phyloP scores from a whole-genome alignment of 2,797 vertebrate species.

The Gambusia yucatana region DNA sequence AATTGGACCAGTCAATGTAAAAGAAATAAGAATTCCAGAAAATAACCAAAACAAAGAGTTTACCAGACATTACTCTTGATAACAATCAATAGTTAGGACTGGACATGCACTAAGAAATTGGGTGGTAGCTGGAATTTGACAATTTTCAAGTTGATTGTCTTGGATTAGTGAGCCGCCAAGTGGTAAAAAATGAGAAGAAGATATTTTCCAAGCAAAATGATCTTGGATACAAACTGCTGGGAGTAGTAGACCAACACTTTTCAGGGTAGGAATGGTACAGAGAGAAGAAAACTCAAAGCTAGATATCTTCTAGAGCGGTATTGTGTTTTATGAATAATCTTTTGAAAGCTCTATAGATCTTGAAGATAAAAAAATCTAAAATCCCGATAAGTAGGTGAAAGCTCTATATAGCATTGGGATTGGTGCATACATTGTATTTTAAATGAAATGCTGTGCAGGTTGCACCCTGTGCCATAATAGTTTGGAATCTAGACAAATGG shows the following conservation, averaged over 20 bases:
- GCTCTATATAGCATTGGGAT: background rate
- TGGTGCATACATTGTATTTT: background rate
- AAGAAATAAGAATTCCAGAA: background rate
- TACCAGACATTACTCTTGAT: background rate
- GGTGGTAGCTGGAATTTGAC: background rate
- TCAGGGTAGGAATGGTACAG: background rate
- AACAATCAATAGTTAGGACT: background rate
- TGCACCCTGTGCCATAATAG: constrained; percentile 28
- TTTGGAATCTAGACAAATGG: constrained; percentile 40
- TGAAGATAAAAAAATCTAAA: background rate
- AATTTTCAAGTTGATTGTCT: background rate
- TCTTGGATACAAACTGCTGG: background rate
- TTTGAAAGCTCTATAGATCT: background rate
- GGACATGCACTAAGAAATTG: background rate
- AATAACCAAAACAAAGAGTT: background rate
- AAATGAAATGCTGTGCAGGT: background rate
- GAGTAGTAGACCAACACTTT: background rate
- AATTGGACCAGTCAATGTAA: background rate
- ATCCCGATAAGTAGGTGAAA: background rate
- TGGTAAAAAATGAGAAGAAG: background rate
- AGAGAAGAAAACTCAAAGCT: background rate
- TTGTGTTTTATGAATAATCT: background rate
- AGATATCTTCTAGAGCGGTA: background rate
- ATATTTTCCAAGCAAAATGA: background rate
- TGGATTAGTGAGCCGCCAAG: background rate